Conservation (phyloP, 1,140 invertebrate genomes). For the Drosophila ficusphila region DNA sequence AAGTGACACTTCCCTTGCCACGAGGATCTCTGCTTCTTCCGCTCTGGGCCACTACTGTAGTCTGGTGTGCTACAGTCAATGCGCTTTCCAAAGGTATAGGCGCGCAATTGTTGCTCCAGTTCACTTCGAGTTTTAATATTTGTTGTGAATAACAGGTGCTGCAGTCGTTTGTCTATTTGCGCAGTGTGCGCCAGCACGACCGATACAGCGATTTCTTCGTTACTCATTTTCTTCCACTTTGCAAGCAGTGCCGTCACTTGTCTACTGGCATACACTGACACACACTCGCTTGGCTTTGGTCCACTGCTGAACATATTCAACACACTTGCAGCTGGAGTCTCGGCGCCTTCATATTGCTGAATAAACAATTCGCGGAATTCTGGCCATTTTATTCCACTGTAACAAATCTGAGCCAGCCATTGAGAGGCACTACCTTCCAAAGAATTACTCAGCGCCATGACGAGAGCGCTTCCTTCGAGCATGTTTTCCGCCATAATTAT, state of each 20-base stretch:
- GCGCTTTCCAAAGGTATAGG: conserved; percentile 22
- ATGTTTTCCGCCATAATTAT: too few relatives aligned
- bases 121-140: conserved; percentile 8
- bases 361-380: neutral
- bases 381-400: neutral
- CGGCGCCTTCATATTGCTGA: neutral
- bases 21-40: conserved; percentile 5
- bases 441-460: too few relatives aligned
- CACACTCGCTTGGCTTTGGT: conserved; percentile 1
- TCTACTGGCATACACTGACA: neutral
- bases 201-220: conserved; percentile 30
- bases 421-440: conserved; percentile 1
- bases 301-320: conserved; percentile 9
- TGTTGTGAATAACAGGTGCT: neutral
- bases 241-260: neutral
- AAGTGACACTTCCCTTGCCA: conserved; percentile 4
- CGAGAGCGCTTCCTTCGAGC: too few relatives aligned
- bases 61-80: conserved; percentile 2
- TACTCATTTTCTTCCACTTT: conserved; percentile 25
- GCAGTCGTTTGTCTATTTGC: conserved; percentile 11
- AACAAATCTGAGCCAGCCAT: neutral
- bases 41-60: neutral
- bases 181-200: conserved; percentile 12
- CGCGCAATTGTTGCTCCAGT: conserved; percentile 21
- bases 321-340: neutral